Percentiles rank a stretch among this genome's conserved stretches.
phyloP scores from a whole-genome alignment of 1,140 invertebrate species.

The Anastrepha obliqua region DNA sequence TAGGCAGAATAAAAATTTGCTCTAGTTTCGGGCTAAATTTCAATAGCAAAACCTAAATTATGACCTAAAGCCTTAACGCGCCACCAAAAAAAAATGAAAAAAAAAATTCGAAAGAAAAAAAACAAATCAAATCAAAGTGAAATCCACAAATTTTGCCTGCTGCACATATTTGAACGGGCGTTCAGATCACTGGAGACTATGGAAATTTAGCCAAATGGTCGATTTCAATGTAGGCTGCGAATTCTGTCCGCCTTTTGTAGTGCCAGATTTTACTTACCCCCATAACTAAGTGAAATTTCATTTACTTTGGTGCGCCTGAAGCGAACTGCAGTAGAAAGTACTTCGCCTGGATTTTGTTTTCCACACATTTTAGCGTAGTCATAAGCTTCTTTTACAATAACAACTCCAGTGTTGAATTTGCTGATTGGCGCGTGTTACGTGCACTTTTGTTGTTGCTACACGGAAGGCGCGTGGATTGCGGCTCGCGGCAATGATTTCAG shows the following conservation, averaged over 20 bases:
- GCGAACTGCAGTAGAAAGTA: not conserved
- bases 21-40: conserved; percentile 21
- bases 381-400: not conserved
- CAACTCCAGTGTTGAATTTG: not conserved
- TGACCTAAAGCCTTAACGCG: conserved; percentile 6
- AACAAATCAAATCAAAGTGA: not conserved
- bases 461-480: not conserved
- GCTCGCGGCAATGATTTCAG: conserved; percentile 13
- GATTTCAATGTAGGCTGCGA: not conserved
- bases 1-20: conserved; percentile 1
- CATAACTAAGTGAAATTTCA: not conserved
- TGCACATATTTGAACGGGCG: not conserved
- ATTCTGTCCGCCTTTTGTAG: not conserved
- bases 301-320: not conserved
- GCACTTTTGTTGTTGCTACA: not conserved
- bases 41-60: conserved; percentile 10
- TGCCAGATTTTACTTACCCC: not conserved
- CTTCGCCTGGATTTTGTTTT: not conserved
- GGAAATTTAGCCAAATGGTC: not conserved
- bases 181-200: not conserved
- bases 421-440: not conserved
- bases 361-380: not conserved
- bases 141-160: not conserved
- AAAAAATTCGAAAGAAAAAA: not conserved
- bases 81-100: not conserved